A percentile compares a stretch with the other conserved stretches of the same genome.
phyloP scores from a whole-genome alignment of 2,797 vertebrate species.

The Serranus cabrilla region DNA sequence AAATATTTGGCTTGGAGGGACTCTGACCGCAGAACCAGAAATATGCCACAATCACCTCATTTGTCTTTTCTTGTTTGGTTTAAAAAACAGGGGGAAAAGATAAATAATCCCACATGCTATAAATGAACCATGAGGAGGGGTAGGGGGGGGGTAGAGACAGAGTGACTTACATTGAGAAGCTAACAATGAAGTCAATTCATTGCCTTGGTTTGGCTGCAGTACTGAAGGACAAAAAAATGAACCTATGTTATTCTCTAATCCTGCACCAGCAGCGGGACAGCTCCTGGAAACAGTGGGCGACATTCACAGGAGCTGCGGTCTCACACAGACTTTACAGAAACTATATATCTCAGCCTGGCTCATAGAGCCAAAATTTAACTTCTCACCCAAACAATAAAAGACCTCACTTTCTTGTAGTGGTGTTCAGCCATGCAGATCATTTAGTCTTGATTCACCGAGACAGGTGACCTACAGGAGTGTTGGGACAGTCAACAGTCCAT shows the following conservation, averaged over 20 bases:
- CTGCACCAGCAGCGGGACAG: neutral
- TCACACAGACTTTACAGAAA: conserved; percentile 4
- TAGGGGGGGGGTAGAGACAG: conserved; percentile 18
- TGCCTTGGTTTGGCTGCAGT: conserved; percentile 60
- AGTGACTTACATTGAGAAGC: conserved; percentile 53
- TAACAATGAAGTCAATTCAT: conserved; percentile 81
- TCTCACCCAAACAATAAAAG: neutral
- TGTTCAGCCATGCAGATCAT: neutral
- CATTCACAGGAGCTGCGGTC: conserved; percentile 35
- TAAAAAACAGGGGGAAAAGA: conserved; percentile 37
- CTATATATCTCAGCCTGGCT: conserved; percentile 11
- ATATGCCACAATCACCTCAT: conserved; percentile 62
- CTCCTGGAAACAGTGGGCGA: conserved; percentile 37
- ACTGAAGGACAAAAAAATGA: conserved; percentile 47
- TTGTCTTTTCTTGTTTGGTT: conserved; percentile 69
- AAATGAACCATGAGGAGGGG: conserved; percentile 50
- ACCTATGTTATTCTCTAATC: conserved; percentile 34
- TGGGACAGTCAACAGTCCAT: neutral
- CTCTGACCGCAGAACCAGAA: conserved; percentile 50
- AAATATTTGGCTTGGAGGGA: conserved; percentile 69
- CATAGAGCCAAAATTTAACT: neutral
- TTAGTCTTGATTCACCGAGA: neutral
- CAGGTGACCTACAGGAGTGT: neutral
- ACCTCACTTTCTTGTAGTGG: neutral
- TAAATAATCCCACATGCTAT: conserved; percentile 74